phyloP scores from a whole-genome alignment of 1,140 invertebrate genomes.

The Arctopsyche grandis region DNA sequence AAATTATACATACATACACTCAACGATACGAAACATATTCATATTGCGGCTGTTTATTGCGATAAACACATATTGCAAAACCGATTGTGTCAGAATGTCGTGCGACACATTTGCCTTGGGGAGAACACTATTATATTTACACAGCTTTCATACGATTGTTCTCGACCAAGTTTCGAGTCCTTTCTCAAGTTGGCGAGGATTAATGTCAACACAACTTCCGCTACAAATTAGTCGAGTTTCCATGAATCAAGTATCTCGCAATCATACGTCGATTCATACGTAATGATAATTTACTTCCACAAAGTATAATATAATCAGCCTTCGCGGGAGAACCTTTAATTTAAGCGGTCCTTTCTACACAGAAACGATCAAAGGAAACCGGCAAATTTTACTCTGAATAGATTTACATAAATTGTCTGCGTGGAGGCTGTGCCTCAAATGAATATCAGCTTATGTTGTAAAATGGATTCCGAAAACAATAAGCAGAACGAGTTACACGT shows the following conservation, averaged over 20 bases:
- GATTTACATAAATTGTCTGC: neutral
- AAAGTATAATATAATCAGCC: neutral
- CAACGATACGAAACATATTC: neutral
- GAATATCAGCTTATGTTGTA: neutral
- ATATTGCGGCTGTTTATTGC: neutral
- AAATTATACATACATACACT: neutral
- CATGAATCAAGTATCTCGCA: neutral
- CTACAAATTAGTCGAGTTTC: neutral
- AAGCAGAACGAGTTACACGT: neutral
- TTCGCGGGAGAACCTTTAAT: neutral
- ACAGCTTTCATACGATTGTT: neutral
- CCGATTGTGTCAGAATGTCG: constrained; percentile 7
- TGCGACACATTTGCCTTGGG: neutral
- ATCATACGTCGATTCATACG: neutral
- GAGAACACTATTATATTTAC: neutral
- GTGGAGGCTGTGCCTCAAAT: neutral
- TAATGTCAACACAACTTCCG: neutral
- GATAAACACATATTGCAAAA: neutral
- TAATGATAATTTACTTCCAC: neutral
- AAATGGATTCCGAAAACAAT: neutral
- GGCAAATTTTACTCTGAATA: neutral
- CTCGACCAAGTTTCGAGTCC: neutral
- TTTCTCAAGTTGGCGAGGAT: neutral
- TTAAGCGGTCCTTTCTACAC: no score
- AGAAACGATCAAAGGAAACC: neutral